Base-by-base conservation (phyloP, 37 sponge, comb jelly and placozoan genomes). In the Haliclona indistincta region DNA sequence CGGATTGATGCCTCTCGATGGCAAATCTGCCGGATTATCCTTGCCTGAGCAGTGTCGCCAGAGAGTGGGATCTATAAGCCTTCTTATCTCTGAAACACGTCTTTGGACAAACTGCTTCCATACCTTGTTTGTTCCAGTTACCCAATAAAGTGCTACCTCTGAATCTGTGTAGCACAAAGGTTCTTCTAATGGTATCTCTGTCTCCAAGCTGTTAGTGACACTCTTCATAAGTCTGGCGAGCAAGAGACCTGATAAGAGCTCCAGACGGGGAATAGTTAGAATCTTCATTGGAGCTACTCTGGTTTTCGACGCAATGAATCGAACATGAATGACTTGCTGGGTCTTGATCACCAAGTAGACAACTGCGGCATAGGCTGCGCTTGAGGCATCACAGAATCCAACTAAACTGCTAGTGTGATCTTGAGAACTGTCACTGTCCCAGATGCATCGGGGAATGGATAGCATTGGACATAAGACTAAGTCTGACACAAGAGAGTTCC, bases 91-190 rank as follows among this genome's bases (percentile, higher is more conserved):
- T 0, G 7, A 26, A 6, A 73, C 61, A 1, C 74, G 54, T 35
- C 56, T 34, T n/a, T 56, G 35, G 1, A 73, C 74, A 37, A 73
- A 73, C 74, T 73, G 74, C 61, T 73, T 72, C 73, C 73, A 72
- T n/a, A 35, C 73, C 20, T 35, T 26, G 69, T 68, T 45, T 8
- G 23, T 22, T 3, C 56, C 56, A 15, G 40, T 26, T 23, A 72
- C 54, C 73, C 73, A 72, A 54, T 53, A 72, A 33, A 72, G 35
- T 22, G 55, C 33, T 5, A 72, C 42, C 29, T 60, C 22, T 35
- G 66, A 64, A 35, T 64, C 66, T 4, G 63, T 74, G 39, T 61
- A 74, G 42, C 75, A 74, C 4, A 49, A 29, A 38, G 44, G 40
- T 32, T 74, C 63, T 11, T 74, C 44, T 3, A 74, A n/a, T 43